phyloP scores from a whole-genome alignment of 1,140 invertebrate species.

The Heliconius hermathena region DNA sequence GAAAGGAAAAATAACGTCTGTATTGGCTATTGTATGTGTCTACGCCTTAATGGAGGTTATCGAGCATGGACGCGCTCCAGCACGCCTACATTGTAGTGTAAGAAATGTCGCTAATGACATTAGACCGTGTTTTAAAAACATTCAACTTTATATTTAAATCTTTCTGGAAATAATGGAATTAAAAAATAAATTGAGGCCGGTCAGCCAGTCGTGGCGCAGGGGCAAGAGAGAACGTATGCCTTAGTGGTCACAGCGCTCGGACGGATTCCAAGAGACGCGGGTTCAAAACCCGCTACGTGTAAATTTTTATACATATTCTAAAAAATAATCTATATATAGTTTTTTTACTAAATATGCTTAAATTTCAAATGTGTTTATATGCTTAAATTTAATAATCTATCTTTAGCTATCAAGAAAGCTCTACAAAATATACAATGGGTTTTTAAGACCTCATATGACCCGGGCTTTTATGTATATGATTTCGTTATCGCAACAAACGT shows the following conservation, averaged over 20 bases:
- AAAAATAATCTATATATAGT: neutral
- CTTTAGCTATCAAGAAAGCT: neutral
- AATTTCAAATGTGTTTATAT: too few relatives aligned
- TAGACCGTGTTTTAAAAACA: neutral
- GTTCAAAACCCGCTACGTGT: too few relatives aligned
- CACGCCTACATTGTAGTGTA: neutral
- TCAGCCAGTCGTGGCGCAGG: too few relatives aligned
- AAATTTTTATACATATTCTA: too few relatives aligned
- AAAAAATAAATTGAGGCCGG: neutral
- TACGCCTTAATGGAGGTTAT: neutral
- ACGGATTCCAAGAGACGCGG: too few relatives aligned
- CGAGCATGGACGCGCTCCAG: neutral
- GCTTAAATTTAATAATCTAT: neutral
- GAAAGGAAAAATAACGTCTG: neutral
- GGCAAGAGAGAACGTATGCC: too few relatives aligned
- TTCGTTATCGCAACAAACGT: neutral
- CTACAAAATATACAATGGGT: neutral
- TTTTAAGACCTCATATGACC: neutral
- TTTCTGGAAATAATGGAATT: neutral
- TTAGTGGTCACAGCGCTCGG: too few relatives aligned
- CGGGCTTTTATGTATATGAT: neutral
- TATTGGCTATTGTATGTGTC: neutral
- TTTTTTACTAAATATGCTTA: too few relatives aligned
- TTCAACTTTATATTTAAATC: neutral
- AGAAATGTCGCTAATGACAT: slow-evolving; percentile 5